phyloP scores from a whole-genome alignment of 2,797 vertebrate genomes.

The Gymnocypris eckloni region DNA sequence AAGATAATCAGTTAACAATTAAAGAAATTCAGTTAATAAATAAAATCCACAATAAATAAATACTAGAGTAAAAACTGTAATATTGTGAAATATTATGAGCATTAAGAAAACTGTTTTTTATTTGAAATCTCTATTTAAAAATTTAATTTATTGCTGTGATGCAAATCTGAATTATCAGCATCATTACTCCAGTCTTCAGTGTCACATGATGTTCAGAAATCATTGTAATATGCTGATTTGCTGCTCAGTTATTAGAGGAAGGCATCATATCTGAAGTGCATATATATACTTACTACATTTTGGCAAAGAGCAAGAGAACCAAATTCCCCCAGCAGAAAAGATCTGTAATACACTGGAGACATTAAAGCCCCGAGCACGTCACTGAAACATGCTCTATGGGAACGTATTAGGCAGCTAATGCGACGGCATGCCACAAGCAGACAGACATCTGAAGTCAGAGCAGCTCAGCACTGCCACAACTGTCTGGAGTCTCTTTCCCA shows the following conservation, averaged over 20 bases:
- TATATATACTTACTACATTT: background rate
- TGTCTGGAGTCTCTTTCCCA: conserved; percentile 71
- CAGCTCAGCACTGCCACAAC: conserved; percentile 28
- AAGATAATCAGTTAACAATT: too few relatives aligned
- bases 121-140: too few relatives aligned
- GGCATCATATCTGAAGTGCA: background rate
- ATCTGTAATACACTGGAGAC: conserved; percentile 4
- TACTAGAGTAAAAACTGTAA: too few relatives aligned
- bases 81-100: too few relatives aligned
- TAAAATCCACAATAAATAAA: too few relatives aligned
- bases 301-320: background rate
- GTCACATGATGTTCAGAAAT: background rate
- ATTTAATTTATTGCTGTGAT: too few relatives aligned
- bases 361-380: conserved; percentile 9
- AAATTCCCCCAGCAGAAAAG: background rate
- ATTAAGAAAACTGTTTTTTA: too few relatives aligned
- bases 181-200: background rate
- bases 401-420: conserved; percentile 47
- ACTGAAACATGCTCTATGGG: conserved; percentile 34
- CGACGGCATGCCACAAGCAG: conserved; percentile 6
- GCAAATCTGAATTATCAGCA: background rate
- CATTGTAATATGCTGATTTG: background rate
- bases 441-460: conserved; percentile 39
- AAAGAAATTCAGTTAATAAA: too few relatives aligned
- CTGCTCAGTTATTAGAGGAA: background rate